phyloP scores from a whole-genome alignment of 2,888 invertebrate species.

The Tridacna crocea region DNA sequence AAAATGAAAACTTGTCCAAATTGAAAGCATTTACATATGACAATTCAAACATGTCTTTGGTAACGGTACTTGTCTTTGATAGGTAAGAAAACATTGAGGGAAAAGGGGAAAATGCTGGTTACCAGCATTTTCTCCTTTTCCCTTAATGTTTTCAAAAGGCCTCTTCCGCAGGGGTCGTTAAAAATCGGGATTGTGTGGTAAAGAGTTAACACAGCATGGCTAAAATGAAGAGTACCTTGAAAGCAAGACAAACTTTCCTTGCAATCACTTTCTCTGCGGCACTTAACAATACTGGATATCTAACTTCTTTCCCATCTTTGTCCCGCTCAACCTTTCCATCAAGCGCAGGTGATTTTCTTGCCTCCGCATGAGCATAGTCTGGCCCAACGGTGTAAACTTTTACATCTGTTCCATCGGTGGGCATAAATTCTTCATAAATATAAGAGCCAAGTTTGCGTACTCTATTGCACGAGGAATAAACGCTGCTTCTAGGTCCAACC shows the following conservation, averaged over 20 bases:
- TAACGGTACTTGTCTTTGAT: no score
- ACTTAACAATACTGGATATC: conserved; percentile 98
- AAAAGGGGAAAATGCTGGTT: no score
- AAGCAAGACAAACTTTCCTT: conserved; percentile 93
- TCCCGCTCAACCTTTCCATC: conserved; percentile 99
- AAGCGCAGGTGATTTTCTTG: conserved; percentile 98
- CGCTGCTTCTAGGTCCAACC: conserved; percentile 98
- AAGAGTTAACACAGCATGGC: no score
- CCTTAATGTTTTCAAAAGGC: no score
- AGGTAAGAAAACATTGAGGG: no score
- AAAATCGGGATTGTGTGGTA: no score
- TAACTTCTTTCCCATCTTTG: conserved; percentile 97
- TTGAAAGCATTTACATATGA: no score
- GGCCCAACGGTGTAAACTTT: conserved; percentile 99
- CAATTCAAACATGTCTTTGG: no score
- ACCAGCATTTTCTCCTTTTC: no score
- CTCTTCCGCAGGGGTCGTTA: no score
- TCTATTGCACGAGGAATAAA: conserved; percentile 96
- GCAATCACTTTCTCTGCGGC: conserved; percentile 99
- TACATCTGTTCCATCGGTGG: conserved; percentile 96
- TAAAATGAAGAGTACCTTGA: conserved; percentile 83
- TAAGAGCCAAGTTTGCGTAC: conserved; percentile 98
- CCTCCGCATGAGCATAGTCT: conserved; percentile 99
- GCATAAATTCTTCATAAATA: conserved; percentile 99
- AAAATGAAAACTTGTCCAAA: no score